Conservation (phyloP, 2,888 invertebrate genomes). For the Macrophya annulata region DNA sequence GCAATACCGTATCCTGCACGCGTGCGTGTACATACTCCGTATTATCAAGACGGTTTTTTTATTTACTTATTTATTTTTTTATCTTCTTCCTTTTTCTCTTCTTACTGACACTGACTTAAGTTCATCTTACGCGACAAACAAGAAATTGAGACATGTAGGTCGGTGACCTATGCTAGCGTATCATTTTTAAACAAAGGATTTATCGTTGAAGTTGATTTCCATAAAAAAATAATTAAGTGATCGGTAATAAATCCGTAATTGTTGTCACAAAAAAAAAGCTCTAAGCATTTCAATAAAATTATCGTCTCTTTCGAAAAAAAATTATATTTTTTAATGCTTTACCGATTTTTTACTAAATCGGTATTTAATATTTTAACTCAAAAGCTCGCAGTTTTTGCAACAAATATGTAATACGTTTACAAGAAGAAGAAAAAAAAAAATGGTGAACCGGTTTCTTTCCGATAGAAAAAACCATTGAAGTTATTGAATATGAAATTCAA, state of each 20-base stretch:
- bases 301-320: too few species aligned
- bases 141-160: slow-evolving; percentile 5
- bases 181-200: background rate
- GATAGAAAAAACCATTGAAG: background rate
- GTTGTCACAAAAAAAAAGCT: too few species aligned
- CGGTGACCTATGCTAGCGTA: background rate
- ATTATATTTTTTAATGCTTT: too few species aligned
- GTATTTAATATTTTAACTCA: too few species aligned
- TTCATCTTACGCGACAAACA: slow-evolving; percentile 28
- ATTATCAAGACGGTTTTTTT: background rate
- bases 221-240: too few species aligned
- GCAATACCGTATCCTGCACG: background rate
- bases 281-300: too few species aligned
- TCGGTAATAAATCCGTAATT: too few species aligned
- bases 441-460: background rate
- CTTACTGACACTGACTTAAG: background rate
- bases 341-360: too few species aligned
- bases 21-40: background rate
- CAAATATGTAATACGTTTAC: too few species aligned
- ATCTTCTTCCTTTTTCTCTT: background rate
- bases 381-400: too few species aligned
- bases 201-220: background rate
- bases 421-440: too few species aligned
- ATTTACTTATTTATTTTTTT: background rate
- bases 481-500: background rate